A percentile compares a stretch with the other conserved stretches of the same genome.
phyloP scores from a whole-genome alignment of 2,888 invertebrate genomes.

The Gymnoscelis rufifasciata region DNA sequence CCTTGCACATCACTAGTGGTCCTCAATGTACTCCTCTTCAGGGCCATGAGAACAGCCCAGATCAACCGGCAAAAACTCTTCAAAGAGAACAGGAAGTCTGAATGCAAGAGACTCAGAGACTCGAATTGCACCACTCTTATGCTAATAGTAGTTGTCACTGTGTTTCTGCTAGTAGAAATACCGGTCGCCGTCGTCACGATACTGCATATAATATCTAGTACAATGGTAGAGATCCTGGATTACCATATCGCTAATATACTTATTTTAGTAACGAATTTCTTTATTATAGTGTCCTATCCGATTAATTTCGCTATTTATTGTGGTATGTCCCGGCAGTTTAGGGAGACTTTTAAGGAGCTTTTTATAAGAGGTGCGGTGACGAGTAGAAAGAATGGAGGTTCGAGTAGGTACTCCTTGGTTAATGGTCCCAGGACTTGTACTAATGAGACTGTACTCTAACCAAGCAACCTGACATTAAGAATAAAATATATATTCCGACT shows the following conservation, averaged over 20 bases:
- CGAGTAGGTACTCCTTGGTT: conserved; percentile 88
- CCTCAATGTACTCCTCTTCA: conserved; percentile 91
- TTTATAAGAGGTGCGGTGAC: conserved; percentile 84
- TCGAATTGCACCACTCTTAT: conserved; percentile 92
- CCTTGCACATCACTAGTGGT: conserved; percentile 94
- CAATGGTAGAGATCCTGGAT: conserved; percentile 84
- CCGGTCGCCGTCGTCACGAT: conserved; percentile 90
- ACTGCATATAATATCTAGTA: conserved; percentile 89
- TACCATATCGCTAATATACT: conserved; percentile 88
- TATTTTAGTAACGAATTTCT: conserved; percentile 92
- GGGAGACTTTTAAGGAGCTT: conserved; percentile 93
- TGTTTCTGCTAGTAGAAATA: conserved; percentile 90
- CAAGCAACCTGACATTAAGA: no score
- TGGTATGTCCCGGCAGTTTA: conserved; percentile 96
- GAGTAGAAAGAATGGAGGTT: conserved; percentile 82
- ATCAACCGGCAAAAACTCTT: conserved; percentile 86
- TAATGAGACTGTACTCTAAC: conserved; percentile 88
- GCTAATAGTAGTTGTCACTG: conserved; percentile 92
- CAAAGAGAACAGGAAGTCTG: conserved; percentile 86
- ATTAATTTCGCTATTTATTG: conserved; percentile 97
- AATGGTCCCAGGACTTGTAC: conserved; percentile 91
- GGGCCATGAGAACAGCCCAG: conserved; percentile 91
- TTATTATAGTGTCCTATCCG: conserved; percentile 93
- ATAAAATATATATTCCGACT: no score
- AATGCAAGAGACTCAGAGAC: conserved; percentile 87